These are phyloP conservation scores for Harpagoxenus sublaevis DNA, from an alignment of 2,888 invertebrate genomes.

Conservation along the genomic window DNA sequence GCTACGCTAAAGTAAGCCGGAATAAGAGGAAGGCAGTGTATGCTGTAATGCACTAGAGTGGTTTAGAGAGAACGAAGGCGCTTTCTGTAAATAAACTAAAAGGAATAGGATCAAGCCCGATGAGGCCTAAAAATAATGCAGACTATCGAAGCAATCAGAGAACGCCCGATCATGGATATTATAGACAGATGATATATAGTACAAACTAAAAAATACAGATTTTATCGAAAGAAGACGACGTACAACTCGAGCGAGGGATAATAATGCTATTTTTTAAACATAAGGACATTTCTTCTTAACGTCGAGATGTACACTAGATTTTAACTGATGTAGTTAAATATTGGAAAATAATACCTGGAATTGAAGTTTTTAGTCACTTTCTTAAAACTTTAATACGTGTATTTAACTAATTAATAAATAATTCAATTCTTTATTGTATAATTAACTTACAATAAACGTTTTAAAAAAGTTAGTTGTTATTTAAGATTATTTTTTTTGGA, in stretches of 20 bases:
- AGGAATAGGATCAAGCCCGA: neutral
- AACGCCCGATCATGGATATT: neutral
- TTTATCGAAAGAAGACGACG: neutral
- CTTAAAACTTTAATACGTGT: neutral
- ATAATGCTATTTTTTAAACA: neutral
- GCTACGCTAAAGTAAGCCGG: constrained; percentile 16
- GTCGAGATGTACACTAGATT: neutral
- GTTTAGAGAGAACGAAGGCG: neutral
- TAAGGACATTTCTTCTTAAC: neutral
- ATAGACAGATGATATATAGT: neutral
- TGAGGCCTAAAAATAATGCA: neutral
- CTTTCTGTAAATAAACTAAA: neutral
- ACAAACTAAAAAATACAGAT: neutral
- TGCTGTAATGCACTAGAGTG: neutral
- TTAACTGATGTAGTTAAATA: neutral
- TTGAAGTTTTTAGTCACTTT: neutral
- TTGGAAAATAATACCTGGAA: neutral
- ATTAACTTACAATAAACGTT: neutral
- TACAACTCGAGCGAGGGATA: neutral
- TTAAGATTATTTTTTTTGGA: neutral
- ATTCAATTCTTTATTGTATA: neutral
- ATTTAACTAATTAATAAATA: constrained; percentile 3
- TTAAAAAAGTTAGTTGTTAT: neutral
- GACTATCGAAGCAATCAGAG: neutral
- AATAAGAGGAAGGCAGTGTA: constrained; percentile 18